These are phyloP conservation scores for Apomyelois bistriatella DNA, from an alignment of 2,888 invertebrate genomes.

Conservation along the genomic window DNA sequence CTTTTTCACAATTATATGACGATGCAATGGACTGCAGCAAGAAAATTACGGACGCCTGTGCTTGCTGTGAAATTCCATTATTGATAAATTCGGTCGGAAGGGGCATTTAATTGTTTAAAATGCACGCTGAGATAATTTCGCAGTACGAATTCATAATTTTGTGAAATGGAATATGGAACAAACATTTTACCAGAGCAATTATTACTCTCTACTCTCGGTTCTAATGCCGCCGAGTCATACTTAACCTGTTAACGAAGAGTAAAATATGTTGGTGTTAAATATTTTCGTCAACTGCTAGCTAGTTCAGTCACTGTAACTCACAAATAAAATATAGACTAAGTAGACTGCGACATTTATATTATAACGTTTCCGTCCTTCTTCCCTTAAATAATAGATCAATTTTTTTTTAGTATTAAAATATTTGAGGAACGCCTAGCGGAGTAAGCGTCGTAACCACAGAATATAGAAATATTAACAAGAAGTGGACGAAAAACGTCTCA, in stretches of 20 bases:
- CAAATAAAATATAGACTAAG: background rate
- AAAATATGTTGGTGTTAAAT: background rate
- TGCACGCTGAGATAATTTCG: conserved; percentile 3
- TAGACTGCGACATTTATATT: background rate
- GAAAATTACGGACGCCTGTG: conserved; percentile 1
- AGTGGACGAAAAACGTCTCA: too few species aligned
- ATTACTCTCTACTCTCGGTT: conserved; percentile 1
- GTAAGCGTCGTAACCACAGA: too few species aligned
- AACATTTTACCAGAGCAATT: background rate
- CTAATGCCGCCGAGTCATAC: background rate
- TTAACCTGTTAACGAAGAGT: background rate
- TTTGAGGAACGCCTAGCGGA: too few species aligned
- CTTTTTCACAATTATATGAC: conserved; percentile 30
- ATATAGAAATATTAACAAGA: too few species aligned
- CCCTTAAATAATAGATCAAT: too few species aligned
- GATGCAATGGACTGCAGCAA: conserved; percentile 12
- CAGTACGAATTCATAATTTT: background rate
- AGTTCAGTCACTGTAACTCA: background rate
- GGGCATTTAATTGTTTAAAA: background rate
- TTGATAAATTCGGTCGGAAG: conserved; percentile 6
- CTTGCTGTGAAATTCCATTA: conserved; percentile 7
- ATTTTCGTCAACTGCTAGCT: background rate
- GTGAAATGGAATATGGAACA: background rate
- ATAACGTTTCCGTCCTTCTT: background rate
- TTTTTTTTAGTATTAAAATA: too few species aligned